phyloP scores from a whole-genome alignment of 2,797 vertebrate genomes.

The Syncerus caffer region DNA sequence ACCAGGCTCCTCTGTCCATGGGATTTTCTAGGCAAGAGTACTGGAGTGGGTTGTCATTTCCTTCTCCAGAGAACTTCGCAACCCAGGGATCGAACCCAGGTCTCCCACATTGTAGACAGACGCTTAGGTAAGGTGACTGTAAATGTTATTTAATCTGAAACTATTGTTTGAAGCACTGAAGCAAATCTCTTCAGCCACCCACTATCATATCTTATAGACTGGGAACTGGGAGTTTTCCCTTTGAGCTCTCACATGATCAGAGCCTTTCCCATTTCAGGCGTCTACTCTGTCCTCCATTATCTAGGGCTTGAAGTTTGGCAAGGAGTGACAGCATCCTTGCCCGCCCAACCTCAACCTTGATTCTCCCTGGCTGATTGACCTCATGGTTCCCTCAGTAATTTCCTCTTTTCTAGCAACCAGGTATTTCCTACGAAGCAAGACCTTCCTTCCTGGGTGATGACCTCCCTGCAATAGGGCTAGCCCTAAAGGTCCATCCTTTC shows the following conservation, averaged over 20 bases:
- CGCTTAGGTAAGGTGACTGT: neutral
- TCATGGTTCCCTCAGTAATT: neutral
- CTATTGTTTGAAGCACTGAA: neutral
- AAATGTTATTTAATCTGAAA: neutral
- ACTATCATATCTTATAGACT: neutral
- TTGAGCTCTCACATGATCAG: neutral
- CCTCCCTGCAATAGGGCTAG: neutral
- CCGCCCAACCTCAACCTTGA: neutral
- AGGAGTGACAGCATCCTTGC: neutral
- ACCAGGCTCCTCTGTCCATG: too few relatives aligned
- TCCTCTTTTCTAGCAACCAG: neutral
- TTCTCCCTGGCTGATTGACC: neutral
- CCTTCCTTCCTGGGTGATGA: neutral
- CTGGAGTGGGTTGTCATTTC: too few relatives aligned
- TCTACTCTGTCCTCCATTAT: neutral
- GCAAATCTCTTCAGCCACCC: neutral
- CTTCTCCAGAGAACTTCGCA: too few relatives aligned
- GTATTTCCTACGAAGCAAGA: neutral
- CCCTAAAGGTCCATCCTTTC: neutral
- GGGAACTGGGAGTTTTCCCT: neutral
- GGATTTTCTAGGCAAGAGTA: too few relatives aligned
- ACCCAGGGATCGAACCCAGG: too few relatives aligned
- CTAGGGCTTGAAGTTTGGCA: neutral
- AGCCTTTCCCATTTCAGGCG: neutral
- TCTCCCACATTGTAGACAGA: too few relatives aligned